Conservation (phyloP, 2,797 vertebrate species). For the Leucoraja ocellata region DNA sequence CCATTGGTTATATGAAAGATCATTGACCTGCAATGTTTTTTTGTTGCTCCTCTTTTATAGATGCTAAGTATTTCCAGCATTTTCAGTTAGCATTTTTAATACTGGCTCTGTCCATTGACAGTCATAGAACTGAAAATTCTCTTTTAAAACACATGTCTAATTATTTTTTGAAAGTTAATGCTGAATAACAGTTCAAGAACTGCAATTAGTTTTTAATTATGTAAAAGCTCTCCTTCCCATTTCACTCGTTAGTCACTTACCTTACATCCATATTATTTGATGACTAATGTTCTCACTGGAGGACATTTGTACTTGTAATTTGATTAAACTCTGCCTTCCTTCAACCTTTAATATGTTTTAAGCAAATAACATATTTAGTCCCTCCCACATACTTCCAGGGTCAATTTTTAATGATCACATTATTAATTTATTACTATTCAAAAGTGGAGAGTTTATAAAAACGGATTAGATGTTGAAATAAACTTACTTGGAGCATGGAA, state of each 20-base stretch:
- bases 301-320: too few relatives aligned
- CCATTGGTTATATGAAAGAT: too few relatives aligned
- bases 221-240: neutral
- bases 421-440: neutral
- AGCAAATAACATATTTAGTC: too few relatives aligned
- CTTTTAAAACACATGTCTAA: neutral
- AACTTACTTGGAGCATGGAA: slow-evolving; percentile 86
- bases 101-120: neutral
- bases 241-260: neutral
- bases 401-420: neutral
- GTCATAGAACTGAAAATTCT: neutral
- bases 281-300: neutral
- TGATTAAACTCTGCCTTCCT: too few relatives aligned
- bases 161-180: neutral
- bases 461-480: neutral
- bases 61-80: too few relatives aligned
- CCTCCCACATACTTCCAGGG: neutral
- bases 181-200: neutral
- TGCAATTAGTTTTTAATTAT: neutral
- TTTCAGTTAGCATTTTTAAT: neutral
- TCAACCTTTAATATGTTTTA: too few relatives aligned
- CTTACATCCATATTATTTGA: neutral
- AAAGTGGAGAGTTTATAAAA: neutral
- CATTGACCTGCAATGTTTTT: too few relatives aligned
- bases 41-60: too few relatives aligned